Evolutionary conservation across 2,113 vertebrate genomes (phyloP).

Genomic region (Andinoacara biseriatus): DNA sequence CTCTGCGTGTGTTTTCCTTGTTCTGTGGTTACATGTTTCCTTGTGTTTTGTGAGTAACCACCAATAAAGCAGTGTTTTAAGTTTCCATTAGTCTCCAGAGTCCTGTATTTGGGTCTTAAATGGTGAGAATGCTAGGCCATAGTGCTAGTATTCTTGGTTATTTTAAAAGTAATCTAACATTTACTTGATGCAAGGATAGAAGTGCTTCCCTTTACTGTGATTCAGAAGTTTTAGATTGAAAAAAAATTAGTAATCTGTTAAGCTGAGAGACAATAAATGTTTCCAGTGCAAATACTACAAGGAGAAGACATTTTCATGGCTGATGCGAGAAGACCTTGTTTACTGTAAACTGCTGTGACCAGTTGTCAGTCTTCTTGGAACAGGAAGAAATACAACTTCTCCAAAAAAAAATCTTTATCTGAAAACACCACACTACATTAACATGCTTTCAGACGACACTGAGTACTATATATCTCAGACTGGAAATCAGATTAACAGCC

Average conservation of each 20-base stretch:
- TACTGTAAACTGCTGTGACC: neutral
- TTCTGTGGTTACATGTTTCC: no score
- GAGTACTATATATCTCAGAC: neutral
- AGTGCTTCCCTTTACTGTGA: neutral
- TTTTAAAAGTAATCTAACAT: neutral
- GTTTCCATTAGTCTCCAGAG: no score
- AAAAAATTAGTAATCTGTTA: neutral
- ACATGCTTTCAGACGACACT: neutral
- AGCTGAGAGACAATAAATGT: neutral
- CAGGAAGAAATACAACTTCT: neutral
- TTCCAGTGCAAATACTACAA: neutral
- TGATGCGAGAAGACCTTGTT: conserved; percentile 1
- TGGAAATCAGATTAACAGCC: neutral
- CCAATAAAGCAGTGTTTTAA: no score
- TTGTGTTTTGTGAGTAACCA: no score
- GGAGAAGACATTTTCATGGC: neutral
- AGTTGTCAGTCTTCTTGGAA: conserved; percentile 3
- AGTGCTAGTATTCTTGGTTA: no score
- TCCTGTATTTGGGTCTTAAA: no score
- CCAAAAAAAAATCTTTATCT: neutral
- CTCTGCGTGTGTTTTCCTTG: no score
- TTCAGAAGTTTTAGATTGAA: neutral
- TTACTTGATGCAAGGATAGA: neutral
- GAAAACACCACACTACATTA: neutral
- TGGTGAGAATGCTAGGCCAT: neutral